These are phyloP conservation scores for Nomada fucata DNA, from an alignment of 2,888 invertebrate genomes.

Conservation along the genomic window DNA sequence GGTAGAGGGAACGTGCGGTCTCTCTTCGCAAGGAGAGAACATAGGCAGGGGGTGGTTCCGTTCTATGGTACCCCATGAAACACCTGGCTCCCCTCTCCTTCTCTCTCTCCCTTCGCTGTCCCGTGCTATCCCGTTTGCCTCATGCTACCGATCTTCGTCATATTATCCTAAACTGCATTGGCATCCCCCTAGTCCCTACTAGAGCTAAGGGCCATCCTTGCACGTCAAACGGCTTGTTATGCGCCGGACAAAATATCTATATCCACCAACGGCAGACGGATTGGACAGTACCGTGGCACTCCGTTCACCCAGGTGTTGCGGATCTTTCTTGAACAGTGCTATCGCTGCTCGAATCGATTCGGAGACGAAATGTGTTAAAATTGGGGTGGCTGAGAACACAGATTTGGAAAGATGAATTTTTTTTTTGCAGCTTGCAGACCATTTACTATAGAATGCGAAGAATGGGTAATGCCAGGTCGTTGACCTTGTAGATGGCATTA, in stretches of 20 bases:
- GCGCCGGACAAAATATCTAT: constrained; percentile 65
- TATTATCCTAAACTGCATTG: constrained; percentile 76
- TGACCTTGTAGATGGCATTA: too few species aligned
- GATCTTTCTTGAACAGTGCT: background rate
- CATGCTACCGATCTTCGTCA: constrained; percentile 75
- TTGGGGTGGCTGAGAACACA: too few species aligned
- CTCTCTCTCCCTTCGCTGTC: constrained; percentile 47
- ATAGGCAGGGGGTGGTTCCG: constrained; percentile 72
- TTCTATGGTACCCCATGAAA: constrained; percentile 75
- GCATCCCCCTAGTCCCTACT: constrained; percentile 54
- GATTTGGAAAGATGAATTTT: too few species aligned
- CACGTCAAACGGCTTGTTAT: constrained; percentile 70
- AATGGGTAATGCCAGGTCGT: too few species aligned
- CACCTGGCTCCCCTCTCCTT: constrained; percentile 77
- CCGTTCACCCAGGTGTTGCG: constrained; percentile 54
- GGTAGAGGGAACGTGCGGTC: constrained; percentile 50
- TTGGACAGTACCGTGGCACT: constrained; percentile 32
- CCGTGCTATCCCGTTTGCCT: constrained; percentile 56
- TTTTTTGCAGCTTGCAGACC: too few species aligned
- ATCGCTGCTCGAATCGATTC: constrained; percentile 40
- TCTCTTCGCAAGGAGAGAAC: constrained; percentile 50
- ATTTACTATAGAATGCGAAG: too few species aligned
- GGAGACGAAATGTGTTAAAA: background rate
- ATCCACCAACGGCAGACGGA: constrained; percentile 52
- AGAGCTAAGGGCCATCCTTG: constrained; percentile 52